Percentiles rank a stretch among this genome's conserved stretches.
These are phyloP conservation scores for Trogon melanurus DNA, from an alignment of 2,113 vertebrate species.

Conservation along the genomic window DNA sequence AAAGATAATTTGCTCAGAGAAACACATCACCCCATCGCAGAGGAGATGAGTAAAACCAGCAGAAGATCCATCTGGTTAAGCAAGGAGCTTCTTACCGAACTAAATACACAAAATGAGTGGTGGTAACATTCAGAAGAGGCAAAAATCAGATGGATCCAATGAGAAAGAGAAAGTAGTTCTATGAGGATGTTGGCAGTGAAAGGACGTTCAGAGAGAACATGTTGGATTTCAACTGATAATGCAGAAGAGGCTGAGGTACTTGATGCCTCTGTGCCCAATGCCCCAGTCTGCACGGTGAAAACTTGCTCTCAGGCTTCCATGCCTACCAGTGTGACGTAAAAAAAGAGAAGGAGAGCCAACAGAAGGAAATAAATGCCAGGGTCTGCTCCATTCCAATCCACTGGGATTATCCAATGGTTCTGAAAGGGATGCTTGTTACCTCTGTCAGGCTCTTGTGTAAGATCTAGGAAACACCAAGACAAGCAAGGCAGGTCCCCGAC, in stretches of 20 bases:
- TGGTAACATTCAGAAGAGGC: background rate
- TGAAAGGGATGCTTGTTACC: background rate
- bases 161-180: background rate
- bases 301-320: background rate
- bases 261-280: background rate
- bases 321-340: fast-evolving
- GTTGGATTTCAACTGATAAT: background rate
- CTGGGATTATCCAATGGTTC: background rate
- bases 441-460: background rate
- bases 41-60: background rate
- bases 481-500: background rate
- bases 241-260: background rate
- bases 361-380: background rate
- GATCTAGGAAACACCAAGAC: background rate
- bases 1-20: background rate
- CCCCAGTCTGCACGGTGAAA: background rate
- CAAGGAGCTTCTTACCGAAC: background rate
- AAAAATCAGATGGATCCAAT: background rate
- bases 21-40: background rate
- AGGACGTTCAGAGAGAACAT: background rate
- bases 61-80: background rate
- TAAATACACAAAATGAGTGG: background rate
- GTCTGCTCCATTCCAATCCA: background rate
- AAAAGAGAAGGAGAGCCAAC: background rate
- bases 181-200: background rate